phyloP scores from a whole-genome alignment of 2,888 invertebrate genomes.

The Corythucha ciliata region DNA sequence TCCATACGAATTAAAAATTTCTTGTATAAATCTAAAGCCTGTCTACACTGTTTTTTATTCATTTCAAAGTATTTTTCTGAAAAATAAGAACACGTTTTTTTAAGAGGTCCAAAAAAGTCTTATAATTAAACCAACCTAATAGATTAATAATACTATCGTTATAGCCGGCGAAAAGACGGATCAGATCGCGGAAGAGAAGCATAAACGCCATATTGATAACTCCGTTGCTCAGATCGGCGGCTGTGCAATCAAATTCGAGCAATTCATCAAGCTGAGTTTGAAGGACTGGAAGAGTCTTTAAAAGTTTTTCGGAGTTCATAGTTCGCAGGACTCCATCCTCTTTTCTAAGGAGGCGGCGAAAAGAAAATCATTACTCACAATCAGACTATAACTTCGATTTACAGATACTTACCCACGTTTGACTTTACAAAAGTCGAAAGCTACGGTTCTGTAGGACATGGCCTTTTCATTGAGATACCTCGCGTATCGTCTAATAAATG shows the following conservation, averaged over 20 bases:
- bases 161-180: conserved; percentile 97
- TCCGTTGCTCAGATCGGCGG: conserved; percentile 94
- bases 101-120: not conserved
- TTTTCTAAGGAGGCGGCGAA: too few relatives aligned
- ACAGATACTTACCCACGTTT: conserved; percentile 75
- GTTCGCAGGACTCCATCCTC: conserved; percentile 94
- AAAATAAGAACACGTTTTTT: too few relatives aligned
- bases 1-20: conserved; percentile 98
- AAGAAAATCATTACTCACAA: conserved; percentile 27
- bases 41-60: conserved; percentile 98
- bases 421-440: conserved; percentile 99
- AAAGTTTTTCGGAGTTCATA: conserved; percentile 93
- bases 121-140: conserved; percentile 50
- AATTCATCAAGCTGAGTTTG: conserved; percentile 92
- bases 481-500: conserved; percentile 96
- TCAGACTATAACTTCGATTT: not conserved
- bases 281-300: conserved; percentile 91
- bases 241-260: conserved; percentile 93
- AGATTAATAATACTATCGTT: conserved; percentile 99
- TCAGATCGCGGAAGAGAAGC: conserved; percentile 97
- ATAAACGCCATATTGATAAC: conserved; percentile 99
- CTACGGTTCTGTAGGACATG: conserved; percentile 93
- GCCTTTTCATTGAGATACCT: conserved; percentile 99
- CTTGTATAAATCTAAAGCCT: conserved; percentile 96
- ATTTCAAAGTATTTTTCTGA: conserved; percentile 97